These are phyloP conservation scores for Atherinomorus stipes DNA, from an alignment of 2,113 vertebrate genomes.

Conservation along the genomic window DNA sequence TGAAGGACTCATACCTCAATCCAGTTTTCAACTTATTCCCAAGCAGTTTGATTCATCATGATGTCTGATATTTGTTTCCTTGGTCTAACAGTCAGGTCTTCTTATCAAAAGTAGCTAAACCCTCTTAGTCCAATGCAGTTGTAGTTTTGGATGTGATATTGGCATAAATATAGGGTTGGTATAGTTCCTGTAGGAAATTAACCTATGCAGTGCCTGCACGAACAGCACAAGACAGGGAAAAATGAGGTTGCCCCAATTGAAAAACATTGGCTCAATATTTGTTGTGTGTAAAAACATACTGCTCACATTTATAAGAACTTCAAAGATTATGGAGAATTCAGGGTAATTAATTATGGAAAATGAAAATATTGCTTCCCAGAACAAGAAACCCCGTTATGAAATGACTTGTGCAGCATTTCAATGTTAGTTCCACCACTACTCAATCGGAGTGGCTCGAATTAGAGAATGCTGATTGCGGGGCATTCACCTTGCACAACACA, in stretches of 20 bases:
- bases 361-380: not conserved
- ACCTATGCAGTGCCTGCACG: not conserved
- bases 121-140: too few species aligned
- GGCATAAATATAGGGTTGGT: not conserved
- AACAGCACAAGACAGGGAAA: too few species aligned
- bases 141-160: too few species aligned
- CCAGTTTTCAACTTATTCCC: too few species aligned
- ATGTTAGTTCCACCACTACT: constrained; percentile 1
- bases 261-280: not conserved
- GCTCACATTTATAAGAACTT: not conserved
- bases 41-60: too few species aligned
- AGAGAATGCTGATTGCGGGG: constrained; percentile 31
- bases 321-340: not conserved
- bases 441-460: not conserved
- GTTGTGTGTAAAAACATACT: not conserved
- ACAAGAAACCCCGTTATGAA: not conserved
- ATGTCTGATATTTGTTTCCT: too few species aligned
- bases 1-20: too few species aligned
- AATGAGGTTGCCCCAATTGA: not conserved
- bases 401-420: constrained; percentile 8
- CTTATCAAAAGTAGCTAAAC: too few species aligned
- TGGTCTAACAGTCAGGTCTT: too few species aligned
- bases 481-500: constrained; percentile 39
- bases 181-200: not conserved
- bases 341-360: not conserved